Conservation (phyloP, 2,888 invertebrate species). For the Oxyscelio sp. region DNA sequence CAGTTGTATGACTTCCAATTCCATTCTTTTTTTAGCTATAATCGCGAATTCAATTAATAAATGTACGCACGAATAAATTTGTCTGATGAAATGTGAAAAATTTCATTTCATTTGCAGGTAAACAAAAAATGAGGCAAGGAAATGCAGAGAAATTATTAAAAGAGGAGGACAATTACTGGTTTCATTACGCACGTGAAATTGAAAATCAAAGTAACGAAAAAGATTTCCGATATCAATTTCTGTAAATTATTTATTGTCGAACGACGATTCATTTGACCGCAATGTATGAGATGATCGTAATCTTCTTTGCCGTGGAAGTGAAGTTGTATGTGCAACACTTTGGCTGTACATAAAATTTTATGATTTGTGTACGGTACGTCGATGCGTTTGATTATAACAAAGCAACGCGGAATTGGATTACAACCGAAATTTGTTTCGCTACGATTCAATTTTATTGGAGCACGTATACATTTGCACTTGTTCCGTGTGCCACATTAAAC, state of each 20-base stretch:
- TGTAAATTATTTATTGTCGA: constrained; percentile 26
- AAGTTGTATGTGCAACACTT: constrained; percentile 13
- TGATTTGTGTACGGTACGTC: constrained; percentile 23
- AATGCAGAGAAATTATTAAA: too few species aligned
- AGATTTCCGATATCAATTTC: constrained; percentile 10
- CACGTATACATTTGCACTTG: constrained; percentile 18
- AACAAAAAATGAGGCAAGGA: too few species aligned
- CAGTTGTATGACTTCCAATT: too few species aligned
- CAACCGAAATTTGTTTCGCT: constrained; percentile 28
- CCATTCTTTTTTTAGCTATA: too few species aligned
- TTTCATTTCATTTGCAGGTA: too few species aligned
- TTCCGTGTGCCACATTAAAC: constrained; percentile 5
- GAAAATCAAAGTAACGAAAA: constrained; percentile 10
- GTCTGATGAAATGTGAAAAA: too few species aligned
- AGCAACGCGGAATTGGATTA: constrained; percentile 16
- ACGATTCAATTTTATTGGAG: constrained; percentile 38
- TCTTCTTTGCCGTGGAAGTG: constrained; percentile 7
- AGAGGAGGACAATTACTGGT: too few species aligned
- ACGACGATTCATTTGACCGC: constrained; percentile 1
- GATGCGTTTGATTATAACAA: constrained; percentile 33
- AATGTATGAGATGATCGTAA: constrained; percentile 25
- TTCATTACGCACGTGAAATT: background rate
- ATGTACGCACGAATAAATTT: background rate
- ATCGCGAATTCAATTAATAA: too few species aligned
- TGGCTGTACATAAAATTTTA: constrained; percentile 22